A percentile compares a stretch with the other conserved stretches of the same genome.
Evolutionary conservation across 2,797 vertebrate species (phyloP).

Genomic region (Semotilus atromaculatus): DNA sequence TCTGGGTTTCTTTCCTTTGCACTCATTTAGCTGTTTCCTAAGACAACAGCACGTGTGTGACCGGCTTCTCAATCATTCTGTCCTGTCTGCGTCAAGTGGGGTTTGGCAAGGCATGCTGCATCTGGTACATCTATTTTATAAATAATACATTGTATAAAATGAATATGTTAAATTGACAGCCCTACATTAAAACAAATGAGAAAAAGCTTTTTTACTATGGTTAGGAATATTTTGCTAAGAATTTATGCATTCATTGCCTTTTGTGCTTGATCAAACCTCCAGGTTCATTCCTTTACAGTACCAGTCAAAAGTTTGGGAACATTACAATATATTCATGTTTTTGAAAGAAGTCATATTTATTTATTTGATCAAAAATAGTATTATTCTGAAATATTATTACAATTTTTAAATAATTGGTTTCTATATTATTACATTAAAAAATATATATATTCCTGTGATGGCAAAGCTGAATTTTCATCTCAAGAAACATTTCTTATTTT

Average conservation of each 20-base stretch:
- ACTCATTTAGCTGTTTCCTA: not conserved
- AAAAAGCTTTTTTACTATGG: not conserved
- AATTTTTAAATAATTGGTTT: too few relatives aligned
- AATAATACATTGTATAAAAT: not conserved
- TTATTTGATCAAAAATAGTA: not conserved
- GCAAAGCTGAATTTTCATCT: not conserved
- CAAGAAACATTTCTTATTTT: not conserved
- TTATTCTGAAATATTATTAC: too few relatives aligned
- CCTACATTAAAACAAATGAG: not conserved
- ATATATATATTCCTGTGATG: too few relatives aligned
- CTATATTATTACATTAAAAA: too few relatives aligned
- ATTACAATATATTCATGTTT: too few relatives aligned
- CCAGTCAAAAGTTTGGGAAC: not conserved
- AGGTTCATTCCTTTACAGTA: not conserved
- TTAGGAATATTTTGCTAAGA: not conserved
- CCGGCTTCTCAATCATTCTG: not conserved
- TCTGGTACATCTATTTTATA: not conserved
- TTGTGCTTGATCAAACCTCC: not conserved
- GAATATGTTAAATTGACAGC: not conserved
- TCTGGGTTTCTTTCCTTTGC: not conserved
- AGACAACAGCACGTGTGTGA: not conserved
- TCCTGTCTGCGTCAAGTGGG: not conserved
- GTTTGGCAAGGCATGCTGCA: not conserved
- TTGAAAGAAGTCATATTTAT: too few relatives aligned
- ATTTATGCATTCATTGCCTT: not conserved